Base-by-base conservation (phyloP, 2,888 invertebrate genomes). In the Pheosia tremula region DNA sequence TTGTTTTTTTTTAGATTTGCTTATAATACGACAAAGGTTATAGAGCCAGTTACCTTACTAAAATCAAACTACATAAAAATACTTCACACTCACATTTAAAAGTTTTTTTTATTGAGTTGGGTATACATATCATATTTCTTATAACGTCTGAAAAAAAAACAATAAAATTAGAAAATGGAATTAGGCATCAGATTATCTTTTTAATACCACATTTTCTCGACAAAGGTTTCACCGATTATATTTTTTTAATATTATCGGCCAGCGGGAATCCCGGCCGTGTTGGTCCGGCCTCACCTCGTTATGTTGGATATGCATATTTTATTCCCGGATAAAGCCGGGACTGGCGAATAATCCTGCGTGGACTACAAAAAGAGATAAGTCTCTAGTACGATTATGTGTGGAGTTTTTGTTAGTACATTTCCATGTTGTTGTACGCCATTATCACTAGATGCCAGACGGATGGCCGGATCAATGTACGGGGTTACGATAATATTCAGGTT, bases 251-350 rank as follows among this genome's bases (percentile, higher is more conserved):
- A 70, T 70, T 64, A 78, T 74, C 59, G 64, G 63, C 69, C 68
- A 62, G 65, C 57, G 57, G 61, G 60, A 66, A 64, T 57, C 58
- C 57, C 62, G 59, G 52, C 50, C 55, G 65, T 64, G 71, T 74
- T 70, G 71, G 65, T 69, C 56, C 61, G 66, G 58, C 56, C 53
- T 62, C 53, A 63, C 66, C 82, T 83, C 81, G 85, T 85, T 85
- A 84, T 69, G 79, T 76, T 64, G 82, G 82, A 81, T 84, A 88
- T 87, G 86, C 86, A 89, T 87, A 87, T 88, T 88, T 89, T 84
- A 87, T 84, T 77, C 78, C 70, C 62, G 82, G 86, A 84, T 87
- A 82, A 85, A 82, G 69, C 75, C 74, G 74, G 69, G 68, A 60
- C 72, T 70, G 57, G 62, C 59, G 74, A 72, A 78, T 85, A 86